A percentile compares a stretch with the other conserved stretches of the same genome.
Evolutionary conservation across 92 coral and sea anemone genomes (phyloP).

Genomic region (Heteractis magnifica): DNA sequence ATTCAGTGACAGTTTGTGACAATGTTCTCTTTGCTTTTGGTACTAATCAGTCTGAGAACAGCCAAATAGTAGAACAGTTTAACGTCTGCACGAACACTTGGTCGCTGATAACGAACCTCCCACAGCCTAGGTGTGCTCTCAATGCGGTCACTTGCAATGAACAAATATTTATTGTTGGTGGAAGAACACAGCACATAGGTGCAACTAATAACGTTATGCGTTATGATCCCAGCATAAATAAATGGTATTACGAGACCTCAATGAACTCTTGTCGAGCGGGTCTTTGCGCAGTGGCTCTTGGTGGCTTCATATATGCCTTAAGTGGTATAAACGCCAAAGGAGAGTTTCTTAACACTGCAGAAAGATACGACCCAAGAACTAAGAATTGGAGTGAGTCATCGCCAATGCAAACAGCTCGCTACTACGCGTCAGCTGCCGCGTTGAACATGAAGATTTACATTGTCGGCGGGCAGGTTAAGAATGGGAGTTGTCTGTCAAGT

Average conservation of each 20-base stretch:
- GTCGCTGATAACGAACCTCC: constrained; percentile 56
- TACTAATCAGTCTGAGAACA: constrained; percentile 48
- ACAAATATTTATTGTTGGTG: constrained; percentile 70
- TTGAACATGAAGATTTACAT: constrained; percentile 66
- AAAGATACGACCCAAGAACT: constrained; percentile 46
- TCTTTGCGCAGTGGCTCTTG: constrained; percentile 49
- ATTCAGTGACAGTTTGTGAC: constrained; percentile 58
- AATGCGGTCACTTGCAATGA: constrained; percentile 57
- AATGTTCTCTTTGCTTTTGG: constrained; percentile 67
- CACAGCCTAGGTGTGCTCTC: constrained; percentile 60
- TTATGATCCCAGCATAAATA: constrained; percentile 58
- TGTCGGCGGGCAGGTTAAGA: constrained; percentile 65
- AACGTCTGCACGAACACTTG: constrained; percentile 59
- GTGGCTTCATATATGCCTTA: constrained; percentile 49
- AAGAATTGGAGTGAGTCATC: constrained; percentile 49
- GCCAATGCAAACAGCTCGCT: constrained; percentile 67
- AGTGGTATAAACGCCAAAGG: constrained; percentile 61
- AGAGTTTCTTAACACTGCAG: constrained; percentile 62
- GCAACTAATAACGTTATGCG: constrained; percentile 68
- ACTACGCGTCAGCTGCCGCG: constrained; percentile 63
- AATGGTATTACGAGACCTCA: constrained; percentile 64
- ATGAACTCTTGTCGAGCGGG: constrained; percentile 61
- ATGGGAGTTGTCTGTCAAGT: constrained; percentile 53
- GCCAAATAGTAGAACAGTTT: constrained; percentile 64
- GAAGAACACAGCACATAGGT: constrained; percentile 61